A percentile compares a stretch with the other conserved stretches of the same genome.
phyloP scores from a whole-genome alignment of 2,113 vertebrate genomes.

The Tragelaphus buxtoni region DNA sequence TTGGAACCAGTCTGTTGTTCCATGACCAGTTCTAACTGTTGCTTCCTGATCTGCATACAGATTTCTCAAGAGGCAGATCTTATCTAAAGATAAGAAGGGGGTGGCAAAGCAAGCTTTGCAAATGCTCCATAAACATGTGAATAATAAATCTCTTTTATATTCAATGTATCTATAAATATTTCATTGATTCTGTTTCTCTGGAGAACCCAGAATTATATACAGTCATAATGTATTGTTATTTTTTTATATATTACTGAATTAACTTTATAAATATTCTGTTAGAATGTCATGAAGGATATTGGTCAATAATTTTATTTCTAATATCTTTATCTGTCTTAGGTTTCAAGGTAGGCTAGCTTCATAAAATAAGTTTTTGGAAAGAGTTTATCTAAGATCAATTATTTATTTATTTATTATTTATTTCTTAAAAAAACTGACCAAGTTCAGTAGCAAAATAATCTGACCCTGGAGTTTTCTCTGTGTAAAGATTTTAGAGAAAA shows the following conservation, averaged over 20 bases:
- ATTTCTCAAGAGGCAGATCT: too few relatives aligned
- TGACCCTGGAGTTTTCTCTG: background rate
- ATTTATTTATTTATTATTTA: background rate
- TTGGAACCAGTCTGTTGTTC: too few relatives aligned
- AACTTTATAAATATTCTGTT: background rate
- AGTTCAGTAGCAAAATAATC: background rate
- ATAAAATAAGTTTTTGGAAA: constrained; percentile 24
- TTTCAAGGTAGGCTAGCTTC: background rate
- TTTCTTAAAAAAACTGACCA: background rate
- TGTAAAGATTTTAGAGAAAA: constrained; percentile 12
- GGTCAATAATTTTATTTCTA: constrained; percentile 4
- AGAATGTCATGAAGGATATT: background rate
- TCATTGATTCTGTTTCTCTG: background rate
- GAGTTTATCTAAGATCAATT: background rate
- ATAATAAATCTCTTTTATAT: background rate
- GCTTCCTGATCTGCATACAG: too few relatives aligned
- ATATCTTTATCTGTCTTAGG: background rate
- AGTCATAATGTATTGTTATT: background rate
- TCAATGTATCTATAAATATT: background rate
- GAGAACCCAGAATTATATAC: background rate
- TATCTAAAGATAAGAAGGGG: background rate
- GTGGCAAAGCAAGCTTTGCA: background rate
- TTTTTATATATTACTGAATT: background rate
- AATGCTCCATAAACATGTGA: background rate
- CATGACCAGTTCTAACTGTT: too few relatives aligned